Evolutionary conservation across 2,888 invertebrate species (phyloP).

Genomic region (Osmoderma eremita): DNA sequence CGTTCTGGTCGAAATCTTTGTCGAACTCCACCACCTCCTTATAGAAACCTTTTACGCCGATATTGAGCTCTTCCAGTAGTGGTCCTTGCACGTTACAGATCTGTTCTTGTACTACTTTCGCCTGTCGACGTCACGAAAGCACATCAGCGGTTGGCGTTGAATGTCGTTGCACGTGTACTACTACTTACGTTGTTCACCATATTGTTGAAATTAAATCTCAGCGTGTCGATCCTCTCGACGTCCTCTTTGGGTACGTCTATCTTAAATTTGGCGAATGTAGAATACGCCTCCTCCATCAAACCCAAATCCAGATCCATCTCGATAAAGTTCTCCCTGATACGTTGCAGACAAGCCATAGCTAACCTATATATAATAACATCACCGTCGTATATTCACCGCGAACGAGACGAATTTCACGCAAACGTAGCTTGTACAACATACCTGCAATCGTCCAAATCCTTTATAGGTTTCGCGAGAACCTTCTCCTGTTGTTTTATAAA

Average conservation of each 20-base stretch:
- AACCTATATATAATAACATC: no score
- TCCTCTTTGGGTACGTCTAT: constrained; percentile 81
- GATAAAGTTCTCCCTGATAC: constrained; percentile 81
- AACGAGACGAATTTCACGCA: no score
- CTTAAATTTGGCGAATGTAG: constrained; percentile 73
- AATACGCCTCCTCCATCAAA: constrained; percentile 83
- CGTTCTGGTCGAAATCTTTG: constrained; percentile 76
- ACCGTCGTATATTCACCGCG: not conserved
- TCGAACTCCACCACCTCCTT: constrained; percentile 76
- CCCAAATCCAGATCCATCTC: constrained; percentile 81
- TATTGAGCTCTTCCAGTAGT: constrained; percentile 76
- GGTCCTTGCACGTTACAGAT: constrained; percentile 81
- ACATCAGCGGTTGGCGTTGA: not conserved
- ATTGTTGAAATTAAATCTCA: constrained; percentile 80
- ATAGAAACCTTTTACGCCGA: constrained; percentile 75
- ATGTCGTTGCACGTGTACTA: not conserved
- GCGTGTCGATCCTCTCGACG: constrained; percentile 79
- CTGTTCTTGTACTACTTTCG: constrained; percentile 75
- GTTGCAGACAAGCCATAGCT: constrained; percentile 81
- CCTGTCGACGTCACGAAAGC: constrained; percentile 56
- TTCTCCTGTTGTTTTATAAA: constrained; percentile 82
- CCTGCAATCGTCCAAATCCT: constrained; percentile 79
- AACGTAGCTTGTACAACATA: constrained; percentile 43
- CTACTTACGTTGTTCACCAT: constrained; percentile 76
- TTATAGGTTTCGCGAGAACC: constrained; percentile 74